A percentile compares a stretch with the other conserved stretches of the same genome.
phyloP scores from a whole-genome alignment of 1,140 invertebrate genomes.

The Heliconius congener region DNA sequence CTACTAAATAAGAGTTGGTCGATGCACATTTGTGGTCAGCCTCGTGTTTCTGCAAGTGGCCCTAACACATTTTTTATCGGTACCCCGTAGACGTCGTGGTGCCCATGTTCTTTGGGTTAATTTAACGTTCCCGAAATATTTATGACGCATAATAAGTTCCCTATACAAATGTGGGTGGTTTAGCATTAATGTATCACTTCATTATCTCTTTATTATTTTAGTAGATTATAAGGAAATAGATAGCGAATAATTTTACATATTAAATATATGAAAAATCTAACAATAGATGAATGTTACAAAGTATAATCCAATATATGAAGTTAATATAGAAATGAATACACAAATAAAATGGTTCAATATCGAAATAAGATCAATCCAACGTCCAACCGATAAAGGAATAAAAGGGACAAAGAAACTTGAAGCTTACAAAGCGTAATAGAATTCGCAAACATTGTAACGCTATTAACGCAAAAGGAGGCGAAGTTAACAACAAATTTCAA shows the following conservation, averaged over 20 bases:
- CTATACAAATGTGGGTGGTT: conserved; percentile 79
- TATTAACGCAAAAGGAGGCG: conserved; percentile 78
- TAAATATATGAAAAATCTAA: background rate
- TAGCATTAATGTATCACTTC: conserved; percentile 74
- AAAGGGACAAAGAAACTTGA: conserved; percentile 57
- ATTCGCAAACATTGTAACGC: conserved; percentile 77
- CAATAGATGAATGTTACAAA: background rate
- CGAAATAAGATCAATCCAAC: conserved; percentile 63
- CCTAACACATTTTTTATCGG: conserved; percentile 70
- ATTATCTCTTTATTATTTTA: conserved; percentile 45
- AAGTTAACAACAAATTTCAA: conserved; percentile 80
- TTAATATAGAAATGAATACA: background rate
- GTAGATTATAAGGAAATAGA: background rate
- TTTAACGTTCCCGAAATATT: conserved; percentile 81
- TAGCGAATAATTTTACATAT: background rate
- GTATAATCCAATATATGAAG: conserved; percentile 13
- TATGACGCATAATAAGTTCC: conserved; percentile 78
- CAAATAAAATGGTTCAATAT: conserved; percentile 38
- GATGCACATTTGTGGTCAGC: conserved; percentile 45
- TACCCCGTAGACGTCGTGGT: conserved; percentile 74
- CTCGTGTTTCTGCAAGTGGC: conserved; percentile 68
- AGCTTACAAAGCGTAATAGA: conserved; percentile 76
- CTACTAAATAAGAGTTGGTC: conserved; percentile 30
- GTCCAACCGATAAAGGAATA: conserved; percentile 65
- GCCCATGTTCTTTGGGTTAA: conserved; percentile 80